Base-by-base conservation (phyloP, 1,140 invertebrate genomes). In the Berghia stephanieae region DNA sequence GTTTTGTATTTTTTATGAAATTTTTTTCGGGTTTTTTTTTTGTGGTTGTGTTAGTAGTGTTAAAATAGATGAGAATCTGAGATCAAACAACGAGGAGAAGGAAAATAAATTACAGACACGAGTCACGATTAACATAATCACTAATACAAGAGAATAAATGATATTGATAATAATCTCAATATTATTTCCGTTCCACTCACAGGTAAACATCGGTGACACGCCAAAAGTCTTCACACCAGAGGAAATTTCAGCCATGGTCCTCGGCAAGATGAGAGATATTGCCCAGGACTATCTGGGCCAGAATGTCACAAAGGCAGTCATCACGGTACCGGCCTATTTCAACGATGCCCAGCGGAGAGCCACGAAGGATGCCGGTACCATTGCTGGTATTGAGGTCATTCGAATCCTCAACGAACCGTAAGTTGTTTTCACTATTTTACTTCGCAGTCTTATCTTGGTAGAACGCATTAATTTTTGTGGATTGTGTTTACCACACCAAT, bases 381-480 rank as follows among this genome's bases (percentile, higher is more conserved):
- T 93, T 84, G 95, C 98, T 81, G 98, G 98, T 78, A 92, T 99
- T 49, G 94, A 94, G 81, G 97, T 99, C 1, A 96, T 99, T 95
- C 93, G 98, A 89, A 99, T 99, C 83, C 99, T 99, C 85, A 99
- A 99, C 88, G 98, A 99, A 90, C 98, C 98, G 88, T 89, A 85
- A 86, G 87, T 86, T 31, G 10, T 38, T 40, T 27, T 13, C 42
- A n/a, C n/a, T n/a, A n/a, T n/a, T n/a, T n/a, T n/a, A n/a, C n/a
- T n/a, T n/a, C n/a, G n/a, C n/a, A n/a, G n/a, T n/a, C n/a, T n/a
- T n/a, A n/a, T n/a, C n/a, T n/a, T n/a, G n/a, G n/a, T n/a, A n/a
- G n/a, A n/a, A n/a, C n/a, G n/a, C n/a, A n/a, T n/a, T n/a, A n/a
- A n/a, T n/a, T n/a, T n/a, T n/a, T n/a, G n/a, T n/a, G n/a, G n/a